These are phyloP conservation scores for Stenchaetothrips biformis DNA, from an alignment of 2,888 invertebrate species.

Conservation along the genomic window DNA sequence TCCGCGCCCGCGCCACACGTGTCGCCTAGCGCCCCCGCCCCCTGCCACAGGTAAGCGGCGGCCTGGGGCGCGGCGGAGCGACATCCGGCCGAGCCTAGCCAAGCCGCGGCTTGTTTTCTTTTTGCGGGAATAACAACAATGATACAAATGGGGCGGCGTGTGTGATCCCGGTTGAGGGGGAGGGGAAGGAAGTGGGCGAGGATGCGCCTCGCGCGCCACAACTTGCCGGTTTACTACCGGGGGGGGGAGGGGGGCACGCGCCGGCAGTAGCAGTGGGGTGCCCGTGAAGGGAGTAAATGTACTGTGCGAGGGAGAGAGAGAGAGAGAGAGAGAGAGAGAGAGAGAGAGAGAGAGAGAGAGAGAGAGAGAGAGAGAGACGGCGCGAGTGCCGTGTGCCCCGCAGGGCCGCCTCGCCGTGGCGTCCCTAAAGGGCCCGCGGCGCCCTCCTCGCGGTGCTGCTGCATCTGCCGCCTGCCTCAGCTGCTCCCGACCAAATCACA, in stretches of 20 bases:
- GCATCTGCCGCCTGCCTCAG: too few relatives aligned
- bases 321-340: too few relatives aligned
- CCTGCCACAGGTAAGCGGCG: neutral
- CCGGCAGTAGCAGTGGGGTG: too few relatives aligned
- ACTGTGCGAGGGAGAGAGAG: too few relatives aligned
- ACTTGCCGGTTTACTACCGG: neutral
- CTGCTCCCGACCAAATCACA: too few relatives aligned
- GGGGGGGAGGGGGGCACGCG: neutral
- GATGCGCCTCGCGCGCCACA: neutral
- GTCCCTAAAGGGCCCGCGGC: too few relatives aligned
- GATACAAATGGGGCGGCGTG: neutral
- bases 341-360: too few relatives aligned
- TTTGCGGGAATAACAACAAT: neutral
- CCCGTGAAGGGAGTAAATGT: too few relatives aligned
- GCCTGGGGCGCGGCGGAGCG: neutral
- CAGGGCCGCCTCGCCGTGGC: too few relatives aligned
- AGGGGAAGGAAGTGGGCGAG: neutral
- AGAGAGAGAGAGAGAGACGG: too few relatives aligned
- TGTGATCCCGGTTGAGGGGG: neutral
- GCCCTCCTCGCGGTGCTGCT: too few relatives aligned
- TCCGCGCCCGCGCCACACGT: neutral
- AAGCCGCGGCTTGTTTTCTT: neutral
- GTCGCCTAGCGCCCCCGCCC: neutral
- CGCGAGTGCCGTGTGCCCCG: too few relatives aligned
- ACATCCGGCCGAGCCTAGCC: neutral